Evolutionary conservation across 2,113 vertebrate genomes (phyloP).

Genomic region (Gila orcuttii): DNA sequence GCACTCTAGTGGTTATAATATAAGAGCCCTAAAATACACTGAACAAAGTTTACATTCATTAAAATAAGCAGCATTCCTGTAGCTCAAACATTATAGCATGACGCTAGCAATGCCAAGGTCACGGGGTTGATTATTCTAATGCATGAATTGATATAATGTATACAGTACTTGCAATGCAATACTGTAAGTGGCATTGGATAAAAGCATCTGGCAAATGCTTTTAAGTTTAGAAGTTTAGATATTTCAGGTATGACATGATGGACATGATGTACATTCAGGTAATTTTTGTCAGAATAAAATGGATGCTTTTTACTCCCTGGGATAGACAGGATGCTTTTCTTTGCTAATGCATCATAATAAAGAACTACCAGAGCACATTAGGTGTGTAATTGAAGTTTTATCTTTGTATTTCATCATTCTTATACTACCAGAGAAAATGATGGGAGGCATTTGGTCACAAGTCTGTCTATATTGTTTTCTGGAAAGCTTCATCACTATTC

Average conservation of each 20-base stretch:
- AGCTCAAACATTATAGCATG: background rate
- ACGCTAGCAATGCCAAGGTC: background rate
- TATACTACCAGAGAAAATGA: background rate
- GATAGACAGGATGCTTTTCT: background rate
- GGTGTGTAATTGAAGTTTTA: background rate
- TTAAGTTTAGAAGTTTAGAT: background rate
- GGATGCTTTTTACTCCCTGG: background rate
- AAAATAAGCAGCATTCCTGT: background rate
- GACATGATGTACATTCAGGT: background rate
- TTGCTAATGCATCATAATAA: slow-evolving; percentile 18
- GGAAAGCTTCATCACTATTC: background rate
- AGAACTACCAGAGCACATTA: background rate
- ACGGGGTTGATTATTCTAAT: background rate
- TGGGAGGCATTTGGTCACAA: background rate
- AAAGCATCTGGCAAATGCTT: slow-evolving; percentile 1
- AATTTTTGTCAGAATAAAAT: background rate
- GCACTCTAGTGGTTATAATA: no score
- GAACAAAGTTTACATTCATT: background rate
- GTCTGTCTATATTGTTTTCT: background rate
- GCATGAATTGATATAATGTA: background rate
- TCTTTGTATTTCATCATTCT: background rate
- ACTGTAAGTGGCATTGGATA: background rate
- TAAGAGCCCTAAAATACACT: background rate
- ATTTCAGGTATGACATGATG: background rate
- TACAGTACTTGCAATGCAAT: background rate